phyloP scores from a whole-genome alignment of 2,797 vertebrate genomes.

The Falco columbarius region DNA sequence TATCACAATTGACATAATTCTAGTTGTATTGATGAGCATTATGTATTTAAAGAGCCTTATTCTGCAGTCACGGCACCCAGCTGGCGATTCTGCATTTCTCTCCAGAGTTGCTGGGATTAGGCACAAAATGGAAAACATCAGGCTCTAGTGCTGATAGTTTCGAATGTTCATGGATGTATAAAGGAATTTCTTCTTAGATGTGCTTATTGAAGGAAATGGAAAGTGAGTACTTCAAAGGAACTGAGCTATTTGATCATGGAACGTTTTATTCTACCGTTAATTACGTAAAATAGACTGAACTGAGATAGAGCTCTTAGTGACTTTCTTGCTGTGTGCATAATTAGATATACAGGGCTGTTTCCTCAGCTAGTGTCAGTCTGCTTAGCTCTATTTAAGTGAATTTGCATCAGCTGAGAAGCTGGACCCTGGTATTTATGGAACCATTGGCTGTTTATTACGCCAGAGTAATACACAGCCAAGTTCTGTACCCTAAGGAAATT shows the following conservation, averaged over 20 bases:
- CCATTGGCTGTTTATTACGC: not conserved
- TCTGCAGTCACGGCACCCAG: not conserved
- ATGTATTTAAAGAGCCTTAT: not conserved
- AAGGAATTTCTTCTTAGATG: slow-evolving; percentile 9
- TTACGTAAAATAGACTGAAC: slow-evolving; percentile 27
- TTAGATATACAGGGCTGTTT: slow-evolving; percentile 34
- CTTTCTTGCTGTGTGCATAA: slow-evolving; percentile 28
- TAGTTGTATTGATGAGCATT: not conserved
- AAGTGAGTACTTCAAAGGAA: slow-evolving; percentile 31
- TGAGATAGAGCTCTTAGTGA: slow-evolving; percentile 41
- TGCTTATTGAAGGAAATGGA: not conserved
- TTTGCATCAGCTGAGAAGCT: slow-evolving; percentile 24
- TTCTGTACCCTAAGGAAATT: not conserved
- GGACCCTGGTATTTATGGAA: not conserved
- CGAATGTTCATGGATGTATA: not conserved
- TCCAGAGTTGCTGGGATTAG: not conserved
- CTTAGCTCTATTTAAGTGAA: slow-evolving; percentile 12
- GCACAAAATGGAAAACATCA: not conserved
- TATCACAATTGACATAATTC: not conserved
- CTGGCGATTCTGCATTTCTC: not conserved
- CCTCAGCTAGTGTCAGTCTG: slow-evolving; percentile 29
- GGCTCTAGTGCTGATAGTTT: not conserved
- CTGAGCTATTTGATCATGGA: slow-evolving; percentile 7
- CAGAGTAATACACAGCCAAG: not conserved
- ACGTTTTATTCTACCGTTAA: slow-evolving; percentile 46